Evolutionary conservation across 2,888 invertebrate species (phyloP).

Genomic region (Zaprionus obscuricornis): DNA sequence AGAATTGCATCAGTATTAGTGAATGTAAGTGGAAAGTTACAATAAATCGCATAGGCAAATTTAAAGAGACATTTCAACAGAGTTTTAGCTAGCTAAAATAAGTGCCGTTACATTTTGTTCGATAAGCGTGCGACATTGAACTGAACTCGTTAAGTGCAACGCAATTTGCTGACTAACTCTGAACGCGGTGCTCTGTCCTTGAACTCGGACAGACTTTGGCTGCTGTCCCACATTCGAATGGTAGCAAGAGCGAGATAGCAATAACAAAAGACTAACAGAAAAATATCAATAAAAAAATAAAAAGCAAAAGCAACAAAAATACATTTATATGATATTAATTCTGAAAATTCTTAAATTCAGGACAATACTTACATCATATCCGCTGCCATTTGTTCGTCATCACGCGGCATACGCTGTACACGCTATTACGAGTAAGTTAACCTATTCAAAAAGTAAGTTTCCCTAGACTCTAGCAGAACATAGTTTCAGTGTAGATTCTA

Average conservation of each 20-base stretch:
- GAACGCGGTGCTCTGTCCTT: slow-evolving; percentile 55
- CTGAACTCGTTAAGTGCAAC: slow-evolving; percentile 36
- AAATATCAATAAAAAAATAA: slow-evolving; percentile 13
- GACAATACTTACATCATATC: slow-evolving; percentile 27
- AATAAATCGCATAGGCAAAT: slow-evolving; percentile 15
- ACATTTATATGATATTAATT: slow-evolving; percentile 16
- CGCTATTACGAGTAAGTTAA: no score
- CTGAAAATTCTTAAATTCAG: no score
- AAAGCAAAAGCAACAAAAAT: slow-evolving; percentile 49
- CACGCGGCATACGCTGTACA: no score
- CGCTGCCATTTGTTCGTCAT: no score
- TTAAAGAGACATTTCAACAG: slow-evolving; percentile 9
- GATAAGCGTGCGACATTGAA: slow-evolving; percentile 39
- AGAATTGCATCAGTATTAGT: slow-evolving; percentile 61
- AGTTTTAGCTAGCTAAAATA: slow-evolving; percentile 10
- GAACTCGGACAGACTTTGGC: slow-evolving; percentile 69
- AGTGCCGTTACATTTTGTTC: slow-evolving; percentile 14
- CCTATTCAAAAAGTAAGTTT: no score
- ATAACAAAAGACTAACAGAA: slow-evolving; percentile 1
- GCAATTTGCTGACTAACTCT: slow-evolving; percentile 62
- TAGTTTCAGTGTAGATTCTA: no score
- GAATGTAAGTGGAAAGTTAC: slow-evolving; percentile 23
- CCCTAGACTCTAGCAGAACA: no score
- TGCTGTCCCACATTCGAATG: slow-evolving; percentile 50
- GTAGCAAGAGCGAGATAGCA: not conserved